Evolutionary conservation across 2,888 invertebrate genomes (phyloP), one percentile per base, ranked within the genome.

Genomic region (Aspidiotus destructor): DNA sequence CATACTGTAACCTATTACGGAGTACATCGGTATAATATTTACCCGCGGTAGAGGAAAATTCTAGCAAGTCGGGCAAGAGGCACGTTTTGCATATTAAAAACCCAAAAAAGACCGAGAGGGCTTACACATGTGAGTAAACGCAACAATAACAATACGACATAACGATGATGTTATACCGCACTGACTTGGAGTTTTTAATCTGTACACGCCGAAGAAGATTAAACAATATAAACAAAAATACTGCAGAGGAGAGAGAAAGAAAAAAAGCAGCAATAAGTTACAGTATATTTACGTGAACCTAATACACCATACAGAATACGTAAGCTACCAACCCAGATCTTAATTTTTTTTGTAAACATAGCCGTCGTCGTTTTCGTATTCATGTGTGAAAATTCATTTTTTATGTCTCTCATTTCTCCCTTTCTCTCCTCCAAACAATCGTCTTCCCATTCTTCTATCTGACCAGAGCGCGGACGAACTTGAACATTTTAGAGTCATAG

Each of bases 41-140:
- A 65, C 65, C 65, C 58, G 28, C 28, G 44, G 65, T 58, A 58
- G 55, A 15, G 17, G 11, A 42, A 28, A 28, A 28, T 28, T 3
- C 28, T 28, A 28, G 28, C 64, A 41, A 15, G 42, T 48, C 42
- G 65, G 57, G 58, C 65, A 65, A n/a, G 28, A 28, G 57, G 61
- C 44, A 57, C 65, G 65, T 65, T 65, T 65, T 65, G 65, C 65
- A 65, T 65, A 65, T 58, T 65, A 65, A 65, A 65, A 58, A 41
- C 57, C 17, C 16, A 13, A 58, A 40, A 28, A 54, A 54, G 15
- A 13, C 13, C 58, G 28, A 58, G 58, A 48, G 48, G n/a, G 53
- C 28, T 28, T 41, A 28, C 13, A 44, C 28, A 52, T 28, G 28
- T 28, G 5, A 28, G 28, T 28, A 28, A 28, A 28, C 28, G 28